Evolutionary conservation across 1,140 invertebrate genomes (phyloP), one percentile per base, ranked within the genome.

Genomic region (Drosophila sp.): DNA sequence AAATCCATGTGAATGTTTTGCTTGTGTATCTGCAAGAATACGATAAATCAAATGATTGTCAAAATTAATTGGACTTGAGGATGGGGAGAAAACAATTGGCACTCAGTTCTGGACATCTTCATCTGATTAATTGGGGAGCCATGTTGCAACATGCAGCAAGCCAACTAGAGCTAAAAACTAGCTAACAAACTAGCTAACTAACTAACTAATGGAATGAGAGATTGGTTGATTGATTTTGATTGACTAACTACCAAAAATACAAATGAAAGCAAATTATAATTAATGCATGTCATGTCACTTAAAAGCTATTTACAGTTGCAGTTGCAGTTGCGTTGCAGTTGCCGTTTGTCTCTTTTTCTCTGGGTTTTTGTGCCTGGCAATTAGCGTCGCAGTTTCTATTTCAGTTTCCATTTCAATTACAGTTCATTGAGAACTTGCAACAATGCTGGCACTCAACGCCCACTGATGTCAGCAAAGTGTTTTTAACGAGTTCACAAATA

Each of bases 1-100:
- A 90, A 90, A 90, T 90, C 87, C 87, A 78, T 87, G 82, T 76
- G 87, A 90, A 89, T 90, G 87, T 89, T 90, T 90, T 80, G 87
- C 87, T 89, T 90, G 83, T 90, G 89, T 90, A 90, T 90, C 87
- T 90, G 89, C 74, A 90, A 90, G 74, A 86, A 90, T 89, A 87
- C 83, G 83, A 87, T 79, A 87, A 89, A 89, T 89, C 76, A 86
- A 87, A 89, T 67, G 78, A 83, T 69, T 83, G 81, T 81, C 50
- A 53, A 64, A 87, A 89, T 89, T 87, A 87, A 83, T 89, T 71
- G 83, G 81, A 73, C 48, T 50, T 66, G 65, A 67, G 46, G 77
- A 58, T 45, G 29, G 13, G 46, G 45, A 58, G 13, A 29, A 36
- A 48, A 51, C 21, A 46, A 25, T 43, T 21, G 32, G 14, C 25